Percentiles rank a stretch among this genome's conserved stretches.
Evolutionary conservation across 2,113 vertebrate species (phyloP).

Genomic region (Cyanoramphus novaezelandiae): DNA sequence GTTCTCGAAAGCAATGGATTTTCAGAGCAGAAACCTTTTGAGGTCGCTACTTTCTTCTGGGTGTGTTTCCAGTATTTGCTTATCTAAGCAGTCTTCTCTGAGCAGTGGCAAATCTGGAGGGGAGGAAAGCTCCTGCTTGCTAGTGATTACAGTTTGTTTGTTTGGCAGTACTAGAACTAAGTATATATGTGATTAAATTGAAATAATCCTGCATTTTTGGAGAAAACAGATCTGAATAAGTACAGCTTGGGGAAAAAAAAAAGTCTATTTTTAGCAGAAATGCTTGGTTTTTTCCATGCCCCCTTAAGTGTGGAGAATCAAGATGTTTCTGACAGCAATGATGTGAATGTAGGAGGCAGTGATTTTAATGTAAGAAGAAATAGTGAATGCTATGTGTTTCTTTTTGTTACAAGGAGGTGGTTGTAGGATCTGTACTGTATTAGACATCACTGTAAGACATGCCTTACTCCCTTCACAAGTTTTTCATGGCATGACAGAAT

Average conservation of each 20-base stretch:
- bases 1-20: background rate
- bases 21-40: background rate
- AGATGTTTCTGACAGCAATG: constrained; percentile 39
- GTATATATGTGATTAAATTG: background rate
- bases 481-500: background rate
- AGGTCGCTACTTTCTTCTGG: background rate
- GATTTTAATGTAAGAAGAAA: constrained; percentile 30
- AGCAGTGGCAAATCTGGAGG: background rate
- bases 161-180: background rate
- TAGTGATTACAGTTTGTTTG: background rate
- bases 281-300: background rate
- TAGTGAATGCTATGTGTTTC: background rate
- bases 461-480: background rate
- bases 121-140: background rate
- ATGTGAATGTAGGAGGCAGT: constrained; percentile 34
- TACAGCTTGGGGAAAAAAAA: background rate
- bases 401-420: background rate
- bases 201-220: background rate
- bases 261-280: constrained; percentile 7
- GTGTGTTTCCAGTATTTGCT: background rate
- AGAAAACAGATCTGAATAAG: background rate
- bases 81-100: background rate
- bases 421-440: background rate
- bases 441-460: background rate
- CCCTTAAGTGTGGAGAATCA: background rate